Evolutionary conservation across 2,113 vertebrate genomes (phyloP).

Genomic region (Erinaceus europaeus): DNA sequence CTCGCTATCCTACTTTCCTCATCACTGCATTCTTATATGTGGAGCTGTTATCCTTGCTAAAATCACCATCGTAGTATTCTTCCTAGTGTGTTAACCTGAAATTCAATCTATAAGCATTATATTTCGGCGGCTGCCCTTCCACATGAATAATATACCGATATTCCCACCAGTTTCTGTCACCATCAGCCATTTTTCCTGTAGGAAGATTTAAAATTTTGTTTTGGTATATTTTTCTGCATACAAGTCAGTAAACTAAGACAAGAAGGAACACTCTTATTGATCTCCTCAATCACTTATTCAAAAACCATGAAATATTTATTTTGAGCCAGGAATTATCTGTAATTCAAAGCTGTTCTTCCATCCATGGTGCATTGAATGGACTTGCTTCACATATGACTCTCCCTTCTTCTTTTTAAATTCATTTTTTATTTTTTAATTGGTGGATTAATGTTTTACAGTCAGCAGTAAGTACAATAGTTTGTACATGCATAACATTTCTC

Average conservation of each 20-base stretch:
- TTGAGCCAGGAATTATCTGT: not conserved
- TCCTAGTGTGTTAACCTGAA: not conserved
- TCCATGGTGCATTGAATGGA: not conserved
- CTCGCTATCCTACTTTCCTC: not conserved
- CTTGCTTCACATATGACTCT: not conserved
- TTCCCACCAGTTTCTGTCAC: not conserved
- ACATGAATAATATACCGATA: not conserved
- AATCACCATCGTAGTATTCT: not conserved
- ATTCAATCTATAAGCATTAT: not conserved
- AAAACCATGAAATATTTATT: not conserved
- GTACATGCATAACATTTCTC: no score
- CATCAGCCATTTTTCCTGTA: not conserved
- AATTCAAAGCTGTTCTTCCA: not conserved
- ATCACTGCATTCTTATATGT: not conserved
- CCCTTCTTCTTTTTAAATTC: not conserved
- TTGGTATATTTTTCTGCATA: not conserved
- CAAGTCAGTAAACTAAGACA: not conserved
- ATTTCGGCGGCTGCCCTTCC: not conserved
- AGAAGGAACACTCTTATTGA: not conserved
- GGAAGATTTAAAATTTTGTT: not conserved
- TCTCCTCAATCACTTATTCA: not conserved
- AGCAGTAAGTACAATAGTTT: no score
- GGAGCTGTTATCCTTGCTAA: not conserved
- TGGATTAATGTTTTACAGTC: no score
- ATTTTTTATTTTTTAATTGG: no score